Evolutionary conservation across 1,140 invertebrate genomes (phyloP).

Genomic region (Drosophila sturtevanti): DNA sequence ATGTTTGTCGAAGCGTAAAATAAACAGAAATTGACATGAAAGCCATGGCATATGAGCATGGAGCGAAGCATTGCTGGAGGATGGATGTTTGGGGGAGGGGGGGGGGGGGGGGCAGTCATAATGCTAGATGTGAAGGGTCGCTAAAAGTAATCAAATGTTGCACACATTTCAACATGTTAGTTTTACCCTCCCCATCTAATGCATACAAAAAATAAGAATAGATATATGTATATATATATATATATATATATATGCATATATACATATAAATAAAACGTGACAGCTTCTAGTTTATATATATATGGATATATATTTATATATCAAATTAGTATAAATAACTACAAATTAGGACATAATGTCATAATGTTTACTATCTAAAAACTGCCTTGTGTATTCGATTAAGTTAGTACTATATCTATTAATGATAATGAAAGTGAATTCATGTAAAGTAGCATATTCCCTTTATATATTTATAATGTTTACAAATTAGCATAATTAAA

Average conservation of each 20-base stretch:
- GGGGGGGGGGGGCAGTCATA: too few species aligned
- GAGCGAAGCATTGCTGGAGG: background rate
- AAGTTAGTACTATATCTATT: too few species aligned
- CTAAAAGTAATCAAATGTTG: constrained; percentile 72
- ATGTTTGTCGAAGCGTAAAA: constrained; percentile 68
- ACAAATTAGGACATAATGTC: background rate
- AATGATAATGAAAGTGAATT: too few species aligned
- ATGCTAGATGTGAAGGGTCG: constrained; percentile 13
- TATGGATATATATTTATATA: background rate
- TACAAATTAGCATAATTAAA: too few species aligned
- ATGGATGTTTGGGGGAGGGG: too few species aligned
- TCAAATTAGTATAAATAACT: background rate
- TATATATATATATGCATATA: background rate
- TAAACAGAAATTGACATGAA: constrained; percentile 73
- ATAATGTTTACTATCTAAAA: background rate
- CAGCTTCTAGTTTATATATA: constrained; percentile 4
- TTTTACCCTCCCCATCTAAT: constrained; percentile 14
- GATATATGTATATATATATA: background rate
- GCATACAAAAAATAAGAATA: background rate
- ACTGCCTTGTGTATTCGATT: too few species aligned
- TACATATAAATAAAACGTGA: background rate
- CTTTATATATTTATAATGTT: too few species aligned
- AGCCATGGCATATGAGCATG: constrained; percentile 15
- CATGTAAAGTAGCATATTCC: too few species aligned
- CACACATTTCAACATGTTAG: constrained; percentile 50